These are phyloP conservation scores for Anthopleura xanthogrammica DNA, from an alignment of 92 coral and sea anemone genomes.

Conservation along the genomic window DNA sequence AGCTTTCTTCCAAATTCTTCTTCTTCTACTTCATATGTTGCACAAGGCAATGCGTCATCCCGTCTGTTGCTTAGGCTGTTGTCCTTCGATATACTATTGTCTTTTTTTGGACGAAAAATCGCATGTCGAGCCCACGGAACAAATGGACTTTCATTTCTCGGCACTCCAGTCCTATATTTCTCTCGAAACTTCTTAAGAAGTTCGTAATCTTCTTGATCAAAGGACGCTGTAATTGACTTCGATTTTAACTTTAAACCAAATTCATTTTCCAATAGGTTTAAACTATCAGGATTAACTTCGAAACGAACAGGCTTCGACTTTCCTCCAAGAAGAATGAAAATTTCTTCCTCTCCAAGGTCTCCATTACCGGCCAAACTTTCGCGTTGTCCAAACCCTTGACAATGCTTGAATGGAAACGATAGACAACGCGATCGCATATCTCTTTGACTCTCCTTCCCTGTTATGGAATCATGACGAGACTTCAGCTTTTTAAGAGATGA, in stretches of 20 bases:
- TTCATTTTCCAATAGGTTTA: constrained; percentile 68
- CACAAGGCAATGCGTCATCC: constrained; percentile 8
- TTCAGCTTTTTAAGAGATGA: constrained; percentile 73
- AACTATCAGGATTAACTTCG: constrained; percentile 54
- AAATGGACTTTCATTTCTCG: constrained; percentile 41
- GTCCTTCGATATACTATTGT: neutral
- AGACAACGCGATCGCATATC: constrained; percentile 41
- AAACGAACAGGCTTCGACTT: constrained; percentile 81
- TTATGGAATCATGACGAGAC: constrained; percentile 47
- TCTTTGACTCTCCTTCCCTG: constrained; percentile 18
- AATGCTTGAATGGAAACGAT: constrained; percentile 31
- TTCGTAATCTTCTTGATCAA: constrained; percentile 58
- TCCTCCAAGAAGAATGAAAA: constrained; percentile 74
- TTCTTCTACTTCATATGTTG: constrained; percentile 36
- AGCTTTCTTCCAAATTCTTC: constrained; percentile 69
- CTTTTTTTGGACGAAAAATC: constrained; percentile 29
- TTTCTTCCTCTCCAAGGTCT: constrained; percentile 47
- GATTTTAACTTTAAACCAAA: constrained; percentile 69
- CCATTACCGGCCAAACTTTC: neutral
- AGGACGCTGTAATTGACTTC: constrained; percentile 33
- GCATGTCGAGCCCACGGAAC: constrained; percentile 90
- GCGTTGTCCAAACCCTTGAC: constrained; percentile 35
- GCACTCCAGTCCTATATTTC: constrained; percentile 40
- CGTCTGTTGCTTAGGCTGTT: constrained; percentile 17
- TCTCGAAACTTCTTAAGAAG: constrained; percentile 63